A percentile compares a stretch with the other conserved stretches of the same genome.
These are phyloP conservation scores for Muscidifurax raptorellus DNA, from an alignment of 1,140 invertebrate genomes.

Conservation along the genomic window DNA sequence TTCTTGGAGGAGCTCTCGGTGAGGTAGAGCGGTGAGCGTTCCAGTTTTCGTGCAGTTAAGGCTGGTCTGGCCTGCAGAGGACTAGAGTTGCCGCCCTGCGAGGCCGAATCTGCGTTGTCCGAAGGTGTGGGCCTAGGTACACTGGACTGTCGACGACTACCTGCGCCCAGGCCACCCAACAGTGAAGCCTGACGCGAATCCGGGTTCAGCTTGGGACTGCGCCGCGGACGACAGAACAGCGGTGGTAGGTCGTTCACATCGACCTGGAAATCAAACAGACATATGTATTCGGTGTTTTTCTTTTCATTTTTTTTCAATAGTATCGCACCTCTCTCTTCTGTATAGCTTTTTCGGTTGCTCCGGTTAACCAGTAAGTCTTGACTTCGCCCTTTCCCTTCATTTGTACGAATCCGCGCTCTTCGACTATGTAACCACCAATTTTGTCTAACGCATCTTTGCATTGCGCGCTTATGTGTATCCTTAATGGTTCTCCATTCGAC, in stretches of 20 bases:
- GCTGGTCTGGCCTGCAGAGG: constrained; percentile 61
- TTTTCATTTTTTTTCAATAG: neutral
- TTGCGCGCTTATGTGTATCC: constrained; percentile 92
- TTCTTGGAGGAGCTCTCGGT: constrained; percentile 72
- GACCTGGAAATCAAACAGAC: constrained; percentile 73
- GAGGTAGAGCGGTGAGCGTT: constrained; percentile 64
- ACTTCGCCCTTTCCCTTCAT: constrained; percentile 94
- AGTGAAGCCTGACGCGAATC: constrained; percentile 82
- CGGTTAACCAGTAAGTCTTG: constrained; percentile 92
- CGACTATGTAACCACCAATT: constrained; percentile 90
- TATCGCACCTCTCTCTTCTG: constrained; percentile 82
- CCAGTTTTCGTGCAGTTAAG: constrained; percentile 55
- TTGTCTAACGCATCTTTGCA: constrained; percentile 90
- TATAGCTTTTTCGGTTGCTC: constrained; percentile 88
- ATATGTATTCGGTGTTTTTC: neutral
- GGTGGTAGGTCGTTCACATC: constrained; percentile 87
- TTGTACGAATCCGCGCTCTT: constrained; percentile 88
- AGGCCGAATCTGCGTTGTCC: constrained; percentile 62
- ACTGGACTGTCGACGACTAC: constrained; percentile 77
- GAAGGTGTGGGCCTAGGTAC: constrained; percentile 68
- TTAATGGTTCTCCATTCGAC: constrained; percentile 92
- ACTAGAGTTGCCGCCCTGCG: constrained; percentile 66
- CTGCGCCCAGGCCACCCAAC: constrained; percentile 70
- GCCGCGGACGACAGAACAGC: constrained; percentile 85
- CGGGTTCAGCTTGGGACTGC: constrained; percentile 83